Conservation (phyloP, 2,888 invertebrate species). For the Drosophila barbarae region DNA sequence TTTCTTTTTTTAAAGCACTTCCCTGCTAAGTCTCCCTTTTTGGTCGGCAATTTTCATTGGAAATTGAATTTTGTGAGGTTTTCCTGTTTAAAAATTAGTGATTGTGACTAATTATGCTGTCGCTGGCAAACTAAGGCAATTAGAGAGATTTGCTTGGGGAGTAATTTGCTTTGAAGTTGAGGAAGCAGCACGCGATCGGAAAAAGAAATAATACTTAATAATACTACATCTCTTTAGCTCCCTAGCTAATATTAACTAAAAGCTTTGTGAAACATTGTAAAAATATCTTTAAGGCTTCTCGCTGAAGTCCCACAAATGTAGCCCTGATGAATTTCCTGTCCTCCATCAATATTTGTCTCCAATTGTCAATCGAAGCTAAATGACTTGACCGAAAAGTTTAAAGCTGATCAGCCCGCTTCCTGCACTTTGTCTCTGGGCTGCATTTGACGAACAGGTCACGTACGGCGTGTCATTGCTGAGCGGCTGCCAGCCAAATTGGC, state of each 20-base stretch:
- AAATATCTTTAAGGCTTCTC: not conserved
- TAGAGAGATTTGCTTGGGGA: conserved; percentile 18
- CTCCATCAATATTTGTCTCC: conserved; percentile 26
- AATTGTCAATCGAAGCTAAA: conserved; percentile 32
- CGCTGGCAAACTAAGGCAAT: conserved; percentile 25
- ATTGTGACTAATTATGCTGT: conserved; percentile 52
- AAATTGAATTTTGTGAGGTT: conserved; percentile 43
- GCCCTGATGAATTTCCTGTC: conserved; percentile 2
- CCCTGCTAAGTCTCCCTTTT: conserved; percentile 2
- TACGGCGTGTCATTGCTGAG: conserved; percentile 70
- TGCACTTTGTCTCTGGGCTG: conserved; percentile 19
- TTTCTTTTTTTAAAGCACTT: conserved; percentile 14
- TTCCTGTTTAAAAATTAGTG: conserved; percentile 36
- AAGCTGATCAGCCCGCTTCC: conserved; percentile 39
- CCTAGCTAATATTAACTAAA: not conserved
- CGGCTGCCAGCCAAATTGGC: conserved; percentile 71
- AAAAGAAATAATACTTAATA: not conserved
- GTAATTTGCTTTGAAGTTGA: conserved; percentile 16
- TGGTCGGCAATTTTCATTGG: conserved; percentile 35
- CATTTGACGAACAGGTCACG: conserved; percentile 67
- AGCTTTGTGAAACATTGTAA: not conserved
- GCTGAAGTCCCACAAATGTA: conserved; percentile 1
- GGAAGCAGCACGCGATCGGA: not conserved
- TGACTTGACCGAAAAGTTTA: conserved; percentile 39
- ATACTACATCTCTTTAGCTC: not conserved